phyloP scores from a whole-genome alignment of 2,797 vertebrate genomes.

The Pangasius larnaudii region DNA sequence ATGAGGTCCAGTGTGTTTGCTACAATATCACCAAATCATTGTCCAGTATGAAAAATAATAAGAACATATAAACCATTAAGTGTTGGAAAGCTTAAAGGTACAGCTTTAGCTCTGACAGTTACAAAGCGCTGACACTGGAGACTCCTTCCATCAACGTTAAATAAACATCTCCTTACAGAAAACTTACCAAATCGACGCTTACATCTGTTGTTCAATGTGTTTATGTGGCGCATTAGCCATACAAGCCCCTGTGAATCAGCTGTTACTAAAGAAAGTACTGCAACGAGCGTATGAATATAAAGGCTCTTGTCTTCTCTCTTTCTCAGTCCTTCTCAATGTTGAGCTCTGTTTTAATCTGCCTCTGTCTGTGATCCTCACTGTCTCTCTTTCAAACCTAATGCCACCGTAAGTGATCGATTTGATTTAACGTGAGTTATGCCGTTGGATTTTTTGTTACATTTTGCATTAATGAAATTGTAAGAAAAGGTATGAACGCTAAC shows the following conservation, averaged over 20 bases:
- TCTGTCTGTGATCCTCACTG: background rate
- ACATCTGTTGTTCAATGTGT: background rate
- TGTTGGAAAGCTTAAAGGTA: background rate
- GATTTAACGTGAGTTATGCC: background rate
- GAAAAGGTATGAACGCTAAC: background rate
- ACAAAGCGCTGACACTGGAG: background rate
- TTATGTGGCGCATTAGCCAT: background rate
- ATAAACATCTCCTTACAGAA: background rate
- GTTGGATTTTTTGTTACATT: background rate
- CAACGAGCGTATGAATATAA: background rate
- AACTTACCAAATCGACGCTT: background rate
- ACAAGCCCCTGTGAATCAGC: background rate
- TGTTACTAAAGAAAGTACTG: background rate
- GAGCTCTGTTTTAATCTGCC: background rate
- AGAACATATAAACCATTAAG: background rate
- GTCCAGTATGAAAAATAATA: background rate
- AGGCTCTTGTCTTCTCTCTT: background rate
- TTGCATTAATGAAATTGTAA: background rate
- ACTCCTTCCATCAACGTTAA: background rate
- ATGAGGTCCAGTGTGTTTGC: background rate
- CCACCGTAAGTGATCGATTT: background rate
- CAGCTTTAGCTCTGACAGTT: background rate
- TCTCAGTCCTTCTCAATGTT: background rate
- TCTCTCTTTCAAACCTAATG: background rate
- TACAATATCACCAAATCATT: background rate